Conservation (phyloP, 30 jellyfish, hydroid and myxozoan species). For the Aurelia sp. region DNA sequence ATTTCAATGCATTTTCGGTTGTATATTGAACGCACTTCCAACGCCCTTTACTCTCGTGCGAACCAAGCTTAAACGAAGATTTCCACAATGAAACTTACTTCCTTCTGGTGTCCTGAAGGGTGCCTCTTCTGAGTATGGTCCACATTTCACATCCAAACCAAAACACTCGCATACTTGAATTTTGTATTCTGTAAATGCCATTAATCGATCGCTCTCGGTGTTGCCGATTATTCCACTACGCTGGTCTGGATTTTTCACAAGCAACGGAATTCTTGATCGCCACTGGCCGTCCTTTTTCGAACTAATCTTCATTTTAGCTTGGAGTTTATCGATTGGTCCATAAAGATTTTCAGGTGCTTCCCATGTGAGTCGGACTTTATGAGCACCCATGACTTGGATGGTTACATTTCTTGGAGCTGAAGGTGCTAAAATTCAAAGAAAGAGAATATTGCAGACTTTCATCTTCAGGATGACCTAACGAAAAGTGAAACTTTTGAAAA, state of each 20-base stretch:
- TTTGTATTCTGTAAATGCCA: slow-evolving; percentile 61
- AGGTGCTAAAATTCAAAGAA: slow-evolving; percentile 73
- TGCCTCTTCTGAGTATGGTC: slow-evolving; percentile 57
- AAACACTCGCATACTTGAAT: slow-evolving; percentile 75
- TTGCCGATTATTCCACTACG: slow-evolving; percentile 18
- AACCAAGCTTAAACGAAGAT: no score
- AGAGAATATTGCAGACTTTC: neutral
- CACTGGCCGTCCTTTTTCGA: slow-evolving; percentile 42
- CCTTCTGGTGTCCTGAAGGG: slow-evolving; percentile 83
- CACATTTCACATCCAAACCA: slow-evolving; percentile 80
- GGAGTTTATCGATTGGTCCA: slow-evolving; percentile 67
- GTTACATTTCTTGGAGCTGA: slow-evolving; percentile 76
- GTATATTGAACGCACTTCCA: no score
- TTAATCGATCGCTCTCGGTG: neutral
- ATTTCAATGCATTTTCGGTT: no score
- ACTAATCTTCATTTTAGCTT: slow-evolving; percentile 16
- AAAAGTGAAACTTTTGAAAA: neutral
- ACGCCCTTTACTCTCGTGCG: no score
- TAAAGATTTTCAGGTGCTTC: slow-evolving; percentile 47
- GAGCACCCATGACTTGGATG: slow-evolving; percentile 37
- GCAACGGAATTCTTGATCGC: neutral
- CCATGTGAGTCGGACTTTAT: slow-evolving; percentile 61
- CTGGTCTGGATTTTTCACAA: slow-evolving; percentile 33
- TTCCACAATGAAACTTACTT: slow-evolving; percentile 49
- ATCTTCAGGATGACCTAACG: neutral